These are phyloP conservation scores for Corvus hawaiiensis DNA, from an alignment of 2,113 vertebrate genomes.

Conservation along the genomic window DNA sequence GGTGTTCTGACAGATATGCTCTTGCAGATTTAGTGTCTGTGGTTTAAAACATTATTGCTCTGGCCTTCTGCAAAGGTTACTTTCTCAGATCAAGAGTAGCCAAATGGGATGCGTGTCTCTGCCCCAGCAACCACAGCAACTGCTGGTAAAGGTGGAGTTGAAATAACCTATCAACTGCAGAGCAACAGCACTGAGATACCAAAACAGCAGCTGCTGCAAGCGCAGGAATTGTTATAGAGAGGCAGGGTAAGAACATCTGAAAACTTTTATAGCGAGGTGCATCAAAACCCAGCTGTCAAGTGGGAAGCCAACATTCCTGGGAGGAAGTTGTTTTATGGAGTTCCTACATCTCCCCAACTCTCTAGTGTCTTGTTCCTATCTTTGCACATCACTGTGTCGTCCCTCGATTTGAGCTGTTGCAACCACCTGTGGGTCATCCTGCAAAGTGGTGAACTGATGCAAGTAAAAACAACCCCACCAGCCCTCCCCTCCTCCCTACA, in stretches of 20 bases:
- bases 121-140: background rate
- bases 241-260: background rate
- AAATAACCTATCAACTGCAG: background rate
- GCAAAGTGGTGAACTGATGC: background rate
- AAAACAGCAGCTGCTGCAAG: background rate
- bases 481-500: background rate
- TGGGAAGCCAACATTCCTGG: background rate
- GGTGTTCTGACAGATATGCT: background rate
- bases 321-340: background rate
- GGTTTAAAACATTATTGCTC: background rate
- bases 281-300: background rate
- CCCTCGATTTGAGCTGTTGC: background rate
- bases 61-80: background rate
- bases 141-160: background rate
- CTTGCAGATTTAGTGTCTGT: background rate
- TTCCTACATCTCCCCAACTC: background rate
- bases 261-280: background rate
- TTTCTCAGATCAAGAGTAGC: background rate
- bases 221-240: background rate
- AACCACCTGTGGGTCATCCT: background rate
- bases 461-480: background rate
- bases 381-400: background rate
- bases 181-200: background rate
- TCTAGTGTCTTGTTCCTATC: background rate
- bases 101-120: background rate